Conservation (phyloP, 1,140 invertebrate species). For the Sarcophaga peregrina region DNA sequence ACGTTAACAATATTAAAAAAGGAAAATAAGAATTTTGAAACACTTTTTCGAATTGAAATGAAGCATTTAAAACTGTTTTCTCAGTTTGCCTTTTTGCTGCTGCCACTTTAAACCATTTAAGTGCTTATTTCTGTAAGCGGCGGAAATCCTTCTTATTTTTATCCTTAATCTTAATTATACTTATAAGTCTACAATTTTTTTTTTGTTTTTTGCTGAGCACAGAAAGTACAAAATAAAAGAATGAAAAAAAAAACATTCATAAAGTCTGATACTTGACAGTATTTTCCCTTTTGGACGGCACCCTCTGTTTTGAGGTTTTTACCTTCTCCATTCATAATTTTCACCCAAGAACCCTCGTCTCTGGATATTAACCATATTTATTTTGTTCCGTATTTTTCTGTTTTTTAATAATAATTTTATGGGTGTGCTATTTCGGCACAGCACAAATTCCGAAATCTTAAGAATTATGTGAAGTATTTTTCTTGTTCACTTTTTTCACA, state of each 20-base stretch:
- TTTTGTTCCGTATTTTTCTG: not conserved
- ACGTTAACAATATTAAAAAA: not conserved
- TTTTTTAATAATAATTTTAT: slow-evolving; percentile 11
- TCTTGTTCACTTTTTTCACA: slow-evolving; percentile 3
- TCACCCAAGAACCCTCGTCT: not conserved
- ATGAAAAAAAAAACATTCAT: not conserved
- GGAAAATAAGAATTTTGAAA: not conserved
- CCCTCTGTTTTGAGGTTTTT: not conserved
- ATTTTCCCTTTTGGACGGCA: not conserved
- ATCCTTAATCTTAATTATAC: slow-evolving; percentile 67
- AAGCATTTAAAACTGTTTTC: slow-evolving; percentile 7
- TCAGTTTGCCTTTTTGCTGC: slow-evolving; percentile 6
- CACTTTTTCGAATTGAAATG: slow-evolving; percentile 12
- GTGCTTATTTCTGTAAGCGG: slow-evolving; percentile 44
- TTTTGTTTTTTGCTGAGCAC: not conserved
- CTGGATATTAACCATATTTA: not conserved
- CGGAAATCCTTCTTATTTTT: slow-evolving; percentile 65
- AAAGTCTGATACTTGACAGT: slow-evolving; percentile 23
- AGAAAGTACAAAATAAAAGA: slow-evolving; percentile 2
- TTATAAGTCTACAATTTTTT: slow-evolving; percentile 26
- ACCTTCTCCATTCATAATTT: not conserved
- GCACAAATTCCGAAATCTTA: slow-evolving; percentile 37
- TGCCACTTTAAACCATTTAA: slow-evolving; percentile 59
- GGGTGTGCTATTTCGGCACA: slow-evolving; percentile 21
- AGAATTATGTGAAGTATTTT: slow-evolving; percentile 43